Percentiles rank a stretch among this genome's conserved stretches.
phyloP scores from a whole-genome alignment of 1,140 invertebrate genomes.

The Drosophila guanche region DNA sequence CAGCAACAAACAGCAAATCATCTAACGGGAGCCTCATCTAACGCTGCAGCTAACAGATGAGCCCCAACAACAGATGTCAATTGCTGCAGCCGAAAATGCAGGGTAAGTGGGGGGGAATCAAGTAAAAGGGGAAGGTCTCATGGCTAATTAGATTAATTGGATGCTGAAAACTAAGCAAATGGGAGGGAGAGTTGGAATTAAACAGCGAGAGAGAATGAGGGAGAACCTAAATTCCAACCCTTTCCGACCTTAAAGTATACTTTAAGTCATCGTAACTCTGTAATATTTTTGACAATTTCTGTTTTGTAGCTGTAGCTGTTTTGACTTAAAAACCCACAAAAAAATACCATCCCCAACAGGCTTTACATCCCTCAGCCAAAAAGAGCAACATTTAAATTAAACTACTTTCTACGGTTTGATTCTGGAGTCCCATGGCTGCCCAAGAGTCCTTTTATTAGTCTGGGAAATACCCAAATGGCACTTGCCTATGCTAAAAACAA shows the following conservation, averaged over 20 bases:
- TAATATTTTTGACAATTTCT: no score
- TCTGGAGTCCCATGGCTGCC: constrained; percentile 15
- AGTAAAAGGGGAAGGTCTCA: no score
- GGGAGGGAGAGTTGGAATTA: no score
- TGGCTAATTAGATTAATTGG: no score
- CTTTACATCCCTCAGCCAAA: no score
- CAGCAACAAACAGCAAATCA: constrained; percentile 23
- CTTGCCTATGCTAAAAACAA: constrained; percentile 28
- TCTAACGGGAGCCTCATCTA: constrained; percentile 71
- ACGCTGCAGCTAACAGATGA: constrained; percentile 84
- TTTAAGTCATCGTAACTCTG: no score
- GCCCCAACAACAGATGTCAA: constrained; percentile 85
- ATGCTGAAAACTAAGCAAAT: no score
- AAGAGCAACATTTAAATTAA: no score
- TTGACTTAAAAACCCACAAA: no score
- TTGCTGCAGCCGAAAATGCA: constrained; percentile 87
- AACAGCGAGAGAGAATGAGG: background rate
- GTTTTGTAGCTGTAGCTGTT: accelerated
- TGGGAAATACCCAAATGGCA: constrained; percentile 35
- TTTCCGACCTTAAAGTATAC: no score
- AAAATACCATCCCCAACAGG: no score
- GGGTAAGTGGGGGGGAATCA: constrained; percentile 83
- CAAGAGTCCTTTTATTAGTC: constrained; percentile 14
- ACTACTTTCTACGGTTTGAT: no score
- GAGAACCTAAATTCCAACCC: background rate